Conservation (phyloP, 2,797 vertebrate species). For the Fistularia tabacaria region DNA sequence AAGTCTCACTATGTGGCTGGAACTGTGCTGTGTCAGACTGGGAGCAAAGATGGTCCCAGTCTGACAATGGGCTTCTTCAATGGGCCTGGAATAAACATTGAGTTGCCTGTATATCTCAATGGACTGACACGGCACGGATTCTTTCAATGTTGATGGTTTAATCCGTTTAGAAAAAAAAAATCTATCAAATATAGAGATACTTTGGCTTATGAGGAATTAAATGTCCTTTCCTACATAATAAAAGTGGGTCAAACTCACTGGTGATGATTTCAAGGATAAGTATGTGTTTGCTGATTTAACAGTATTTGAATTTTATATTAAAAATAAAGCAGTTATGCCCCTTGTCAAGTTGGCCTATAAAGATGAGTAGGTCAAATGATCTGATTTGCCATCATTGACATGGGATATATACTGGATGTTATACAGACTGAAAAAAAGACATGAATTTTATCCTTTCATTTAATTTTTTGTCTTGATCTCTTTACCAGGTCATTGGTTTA, state of each 20-base stretch:
- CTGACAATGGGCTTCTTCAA: no score
- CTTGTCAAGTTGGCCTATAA: no score
- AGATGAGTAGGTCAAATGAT: no score
- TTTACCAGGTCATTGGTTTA: no score
- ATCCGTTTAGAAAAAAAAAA: constrained; percentile 33
- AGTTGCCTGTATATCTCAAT: constrained; percentile 13
- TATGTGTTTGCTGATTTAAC: not conserved
- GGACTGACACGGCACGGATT: constrained; percentile 13
- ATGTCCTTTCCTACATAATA: constrained; percentile 15
- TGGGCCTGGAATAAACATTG: constrained; percentile 10
- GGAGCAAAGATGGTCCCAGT: constrained; percentile 7
- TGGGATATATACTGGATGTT: no score
- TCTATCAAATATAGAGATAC: constrained; percentile 21
- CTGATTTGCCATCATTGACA: no score
- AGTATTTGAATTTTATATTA: not conserved
- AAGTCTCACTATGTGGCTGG: constrained; percentile 33
- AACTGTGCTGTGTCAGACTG: constrained; percentile 11
- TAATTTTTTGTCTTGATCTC: no score
- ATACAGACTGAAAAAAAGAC: no score
- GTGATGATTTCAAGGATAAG: constrained; percentile 9
- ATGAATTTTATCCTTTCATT: no score
- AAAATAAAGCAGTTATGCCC: no score
- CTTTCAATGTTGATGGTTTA: constrained; percentile 23
- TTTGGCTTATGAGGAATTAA: constrained; percentile 36
- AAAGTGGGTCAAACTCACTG: constrained; percentile 15